Percentiles rank a stretch among this genome's conserved stretches.
phyloP scores from a whole-genome alignment of 1,140 invertebrate genomes.

The Macrosteles quadrilineatus region DNA sequence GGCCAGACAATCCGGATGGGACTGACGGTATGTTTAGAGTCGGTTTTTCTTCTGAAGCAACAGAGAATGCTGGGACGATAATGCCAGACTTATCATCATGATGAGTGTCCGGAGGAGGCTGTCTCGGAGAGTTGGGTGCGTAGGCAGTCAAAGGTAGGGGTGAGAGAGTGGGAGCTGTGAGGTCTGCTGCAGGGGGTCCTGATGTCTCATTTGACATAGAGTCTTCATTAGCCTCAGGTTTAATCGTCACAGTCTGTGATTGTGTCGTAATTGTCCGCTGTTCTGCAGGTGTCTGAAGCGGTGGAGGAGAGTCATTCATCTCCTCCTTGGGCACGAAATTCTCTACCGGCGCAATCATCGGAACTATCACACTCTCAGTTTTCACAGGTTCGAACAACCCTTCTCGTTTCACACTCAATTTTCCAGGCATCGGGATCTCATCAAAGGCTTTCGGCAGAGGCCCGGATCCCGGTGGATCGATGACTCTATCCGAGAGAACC shows the following conservation, averaged over 20 bases:
- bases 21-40: conserved; percentile 41
- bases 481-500: conserved; percentile 11
- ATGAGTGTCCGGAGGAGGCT: conserved; percentile 11
- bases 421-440: conserved; percentile 38
- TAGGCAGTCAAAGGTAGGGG: conserved; percentile 40
- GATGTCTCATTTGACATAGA: conserved; percentile 17
- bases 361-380: conserved; percentile 36
- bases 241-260: conserved; percentile 11
- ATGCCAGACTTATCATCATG: conserved; percentile 18
- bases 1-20: conserved; percentile 18
- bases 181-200: neutral
- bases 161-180: conserved; percentile 27
- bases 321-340: conserved; percentile 41
- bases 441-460: conserved; percentile 38
- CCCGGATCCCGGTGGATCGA: conserved; percentile 27
- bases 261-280: conserved; percentile 13
- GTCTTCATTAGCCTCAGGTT: conserved; percentile 21
- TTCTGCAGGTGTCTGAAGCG: neutral
- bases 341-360: conserved; percentile 34
- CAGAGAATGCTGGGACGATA: conserved; percentile 34
- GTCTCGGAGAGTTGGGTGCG: conserved; percentile 28
- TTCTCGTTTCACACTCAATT: conserved; percentile 40
- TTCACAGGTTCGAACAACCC: conserved; percentile 38
- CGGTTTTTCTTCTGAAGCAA: conserved; percentile 36
- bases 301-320: conserved; percentile 5